Conservation (phyloP, 1,140 invertebrate genomes). For the Cotesia chilonis region DNA sequence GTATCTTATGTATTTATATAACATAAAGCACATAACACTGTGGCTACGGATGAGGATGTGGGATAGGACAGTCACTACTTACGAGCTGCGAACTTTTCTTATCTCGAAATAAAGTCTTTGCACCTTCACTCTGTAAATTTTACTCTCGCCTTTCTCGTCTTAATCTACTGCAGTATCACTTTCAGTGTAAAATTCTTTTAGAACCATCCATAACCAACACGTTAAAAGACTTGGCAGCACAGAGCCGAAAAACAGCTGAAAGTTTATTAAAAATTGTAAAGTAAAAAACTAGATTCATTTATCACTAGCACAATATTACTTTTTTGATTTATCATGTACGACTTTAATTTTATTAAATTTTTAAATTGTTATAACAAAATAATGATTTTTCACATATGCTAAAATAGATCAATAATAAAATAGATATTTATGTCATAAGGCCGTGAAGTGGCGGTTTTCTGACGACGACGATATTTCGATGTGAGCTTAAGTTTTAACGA, state of each 20-base stretch:
- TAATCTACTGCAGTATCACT: not conserved
- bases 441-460: too few species aligned
- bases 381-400: too few species aligned
- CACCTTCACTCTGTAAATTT: slow-evolving; percentile 18
- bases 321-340: too few species aligned
- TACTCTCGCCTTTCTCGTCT: slow-evolving; percentile 6
- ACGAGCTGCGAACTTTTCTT: slow-evolving; percentile 38
- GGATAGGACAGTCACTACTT: slow-evolving; percentile 30
- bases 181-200: not conserved
- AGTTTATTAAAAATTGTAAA: too few species aligned
- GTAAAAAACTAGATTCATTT: too few species aligned
- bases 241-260: not conserved
- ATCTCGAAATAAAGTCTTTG: slow-evolving; percentile 35
- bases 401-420: too few species aligned
- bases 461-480: too few species aligned
- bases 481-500: too few species aligned
- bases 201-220: not conserved
- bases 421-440: too few species aligned
- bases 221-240: not conserved
- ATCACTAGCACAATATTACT: too few species aligned
- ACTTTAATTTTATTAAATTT: too few species aligned
- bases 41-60: not conserved
- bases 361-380: too few species aligned
- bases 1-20: slow-evolving; percentile 5
- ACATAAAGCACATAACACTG: not conserved